Base-by-base conservation (phyloP, 2,113 vertebrate genomes). In the Neolamprologus fasciatus region DNA sequence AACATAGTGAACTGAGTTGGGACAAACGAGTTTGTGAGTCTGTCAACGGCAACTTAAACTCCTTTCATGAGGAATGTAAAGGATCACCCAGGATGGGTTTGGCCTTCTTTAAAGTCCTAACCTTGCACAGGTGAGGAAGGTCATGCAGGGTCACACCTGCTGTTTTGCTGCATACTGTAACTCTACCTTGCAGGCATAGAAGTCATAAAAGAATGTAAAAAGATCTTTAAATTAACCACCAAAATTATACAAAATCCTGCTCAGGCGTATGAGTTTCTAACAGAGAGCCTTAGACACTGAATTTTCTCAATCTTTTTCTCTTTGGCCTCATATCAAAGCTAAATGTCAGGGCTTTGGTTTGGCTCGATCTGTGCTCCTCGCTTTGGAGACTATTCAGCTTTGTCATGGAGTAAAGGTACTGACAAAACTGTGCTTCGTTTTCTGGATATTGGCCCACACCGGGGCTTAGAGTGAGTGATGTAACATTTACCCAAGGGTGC, bases 371-470 rank as follows among this genome's bases (percentile, higher is more conserved):
- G 23, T 42, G 7, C 17, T 47, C 28, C 58, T 73, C 55, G 3
- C 26, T 55, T 73, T 8, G 78, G 51, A 87, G 28, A 31, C n/a
- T 14, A 73, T 82, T 87, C 35, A 85, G 57, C 55, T 58, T 58
- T 19, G 54, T 91, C 80, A 81, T 66, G 54, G 53, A 61, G 53
- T 26, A n/a, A 66, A 47, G 51, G 31, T 68, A 16, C 50, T 8
- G 9, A 87, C 85, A 86, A 88, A 86, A 87, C 84, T 57, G 87
- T 82, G 51, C 61, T 92, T 90, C 51, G n/a, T 53, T 87, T 63
- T 80, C 89, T 91, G 91, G 82, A 89, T 23, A 42, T 88, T 57
- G 84, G 91, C 93, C 86, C 84, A 68, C 42, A 12, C 33, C 17
- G 73, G 50, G 87, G 33, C 80, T 89, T 84, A 87, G 58, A 79